Evolutionary conservation across 2,113 vertebrate species (phyloP).

Genomic region (Laterallus jamaicensis): DNA sequence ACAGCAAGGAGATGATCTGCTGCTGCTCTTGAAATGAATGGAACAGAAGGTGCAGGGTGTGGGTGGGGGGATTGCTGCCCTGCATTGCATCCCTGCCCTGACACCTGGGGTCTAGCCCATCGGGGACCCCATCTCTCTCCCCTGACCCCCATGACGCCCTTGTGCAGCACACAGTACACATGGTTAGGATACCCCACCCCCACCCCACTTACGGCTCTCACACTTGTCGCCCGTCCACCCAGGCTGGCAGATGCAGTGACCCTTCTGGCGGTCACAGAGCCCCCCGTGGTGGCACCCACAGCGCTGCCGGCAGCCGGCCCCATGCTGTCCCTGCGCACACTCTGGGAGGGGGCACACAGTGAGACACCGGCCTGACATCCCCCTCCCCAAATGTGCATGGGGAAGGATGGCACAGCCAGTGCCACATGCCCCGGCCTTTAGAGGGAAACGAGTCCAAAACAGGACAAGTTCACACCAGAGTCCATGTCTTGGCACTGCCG

Average conservation of each 20-base stretch:
- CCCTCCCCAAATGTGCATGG: accelerated
- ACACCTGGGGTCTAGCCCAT: not conserved
- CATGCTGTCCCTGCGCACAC: slow-evolving; percentile 76
- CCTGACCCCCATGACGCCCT: too few species aligned
- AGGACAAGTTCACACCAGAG: not conserved
- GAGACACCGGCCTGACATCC: accelerated
- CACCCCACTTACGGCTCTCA: slow-evolving; percentile 75
- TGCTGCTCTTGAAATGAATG: not conserved
- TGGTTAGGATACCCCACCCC: accelerated
- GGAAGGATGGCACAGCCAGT: not conserved
- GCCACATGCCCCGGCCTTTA: accelerated
- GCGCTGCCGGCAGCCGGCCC: slow-evolving; percentile 74
- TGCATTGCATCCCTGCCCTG: not conserved
- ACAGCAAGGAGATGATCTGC: not conserved
- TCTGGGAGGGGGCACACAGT: slow-evolving; percentile 66
- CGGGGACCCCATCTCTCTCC: not conserved
- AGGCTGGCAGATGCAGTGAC: slow-evolving; percentile 80
- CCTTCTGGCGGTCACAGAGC: slow-evolving; percentile 77
- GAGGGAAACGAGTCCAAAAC: accelerated
- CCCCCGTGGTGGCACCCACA: slow-evolving; percentile 84
- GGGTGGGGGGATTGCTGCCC: not conserved
- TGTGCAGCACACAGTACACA: accelerated
- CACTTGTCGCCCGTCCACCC: slow-evolving; percentile 85
- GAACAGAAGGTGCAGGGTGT: not conserved
- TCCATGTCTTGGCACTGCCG: accelerated